Base-by-base conservation (phyloP, 35 echinoderm and acorn worm species). In the Apostichopus parvimensis region DNA sequence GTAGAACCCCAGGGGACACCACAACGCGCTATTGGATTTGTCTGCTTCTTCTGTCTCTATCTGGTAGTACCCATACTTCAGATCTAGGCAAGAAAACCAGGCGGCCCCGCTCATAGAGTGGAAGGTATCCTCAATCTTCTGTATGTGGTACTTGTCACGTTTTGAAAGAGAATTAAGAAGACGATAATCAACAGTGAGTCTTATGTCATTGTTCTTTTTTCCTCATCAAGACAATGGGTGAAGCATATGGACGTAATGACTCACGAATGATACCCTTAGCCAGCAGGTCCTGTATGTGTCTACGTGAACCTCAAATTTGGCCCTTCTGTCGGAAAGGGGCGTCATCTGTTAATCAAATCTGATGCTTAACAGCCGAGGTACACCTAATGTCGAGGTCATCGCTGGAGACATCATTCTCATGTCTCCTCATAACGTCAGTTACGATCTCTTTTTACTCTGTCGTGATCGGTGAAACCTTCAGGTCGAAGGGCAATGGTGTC, bases 61-160 rank as follows among this genome's bases (percentile, higher is more conserved):
- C 78, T 95, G 94, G 61, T 94, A 92, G 57, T 94, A 96, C 1
- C 81, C 75, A 10, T 92, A 96, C 87, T 94, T 61, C 58, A 61
- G 52, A 55, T 96, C 95, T 52, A 97, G 59, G 54, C 71, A 91
- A 6, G 92, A 82, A 53, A 96, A 96, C 88, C 80, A 93, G 9
- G 57, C 56, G 1, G 95, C 92, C 10, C 92, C 82, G 58, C 58
- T 90, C 1, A 95, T 73, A 79, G 94, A 7, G 15, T 91, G 91
- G 14, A 95, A 87, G 53, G 92, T 84, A n/a, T 95, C 94, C 56
- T 94, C 82, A 15, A 85, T 92, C 6, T 87, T 80, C 0, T 77
- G 94, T 15, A 95, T 15, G 14, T 73, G 13, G 61, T 87, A 92
- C 6, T 28, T 0, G 66, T 94, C 93, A 75, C 14, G 14, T 7